Conservation (phyloP, 2,888 invertebrate genomes). For the Incurvaria masculella region DNA sequence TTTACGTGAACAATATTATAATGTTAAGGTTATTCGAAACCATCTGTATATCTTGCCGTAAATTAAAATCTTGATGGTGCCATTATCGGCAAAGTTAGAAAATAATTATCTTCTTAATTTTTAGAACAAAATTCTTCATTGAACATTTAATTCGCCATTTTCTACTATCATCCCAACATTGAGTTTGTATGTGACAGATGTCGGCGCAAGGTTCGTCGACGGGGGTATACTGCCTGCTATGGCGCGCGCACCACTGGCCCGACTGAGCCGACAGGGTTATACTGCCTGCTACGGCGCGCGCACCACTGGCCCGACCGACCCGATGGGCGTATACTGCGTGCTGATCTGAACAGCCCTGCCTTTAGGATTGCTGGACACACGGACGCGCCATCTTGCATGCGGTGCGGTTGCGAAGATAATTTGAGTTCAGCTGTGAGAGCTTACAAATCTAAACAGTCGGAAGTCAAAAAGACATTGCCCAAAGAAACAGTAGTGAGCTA, state of each 20-base stretch:
- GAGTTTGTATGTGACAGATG: slow-evolving; percentile 19
- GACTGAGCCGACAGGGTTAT: slow-evolving; percentile 48
- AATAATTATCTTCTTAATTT: background rate
- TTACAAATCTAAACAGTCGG: too few species aligned
- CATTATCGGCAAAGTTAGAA: background rate
- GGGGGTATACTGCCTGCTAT: slow-evolving; percentile 66
- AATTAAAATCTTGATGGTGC: slow-evolving; percentile 1
- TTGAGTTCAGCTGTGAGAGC: too few species aligned
- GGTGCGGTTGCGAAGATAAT: too few species aligned
- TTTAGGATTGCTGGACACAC: too few species aligned
- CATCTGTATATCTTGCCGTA: background rate
- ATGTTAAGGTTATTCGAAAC: background rate
- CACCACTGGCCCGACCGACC: slow-evolving; percentile 64
- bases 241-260: slow-evolving; percentile 71
- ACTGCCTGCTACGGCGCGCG: slow-evolving; percentile 69
- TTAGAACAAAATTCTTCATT: background rate
- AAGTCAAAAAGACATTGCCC: too few species aligned
- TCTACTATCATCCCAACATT: slow-evolving; percentile 11
- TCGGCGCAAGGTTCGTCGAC: slow-evolving; percentile 18
- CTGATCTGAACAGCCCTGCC: too few species aligned
- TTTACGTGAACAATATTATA: too few species aligned
- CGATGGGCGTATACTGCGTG: slow-evolving; percentile 60
- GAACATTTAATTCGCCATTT: background rate
- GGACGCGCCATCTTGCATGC: too few species aligned
- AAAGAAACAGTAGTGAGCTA: too few species aligned